Base-by-base conservation (phyloP, 2,113 vertebrate genomes). In the Heterotis niloticus region DNA sequence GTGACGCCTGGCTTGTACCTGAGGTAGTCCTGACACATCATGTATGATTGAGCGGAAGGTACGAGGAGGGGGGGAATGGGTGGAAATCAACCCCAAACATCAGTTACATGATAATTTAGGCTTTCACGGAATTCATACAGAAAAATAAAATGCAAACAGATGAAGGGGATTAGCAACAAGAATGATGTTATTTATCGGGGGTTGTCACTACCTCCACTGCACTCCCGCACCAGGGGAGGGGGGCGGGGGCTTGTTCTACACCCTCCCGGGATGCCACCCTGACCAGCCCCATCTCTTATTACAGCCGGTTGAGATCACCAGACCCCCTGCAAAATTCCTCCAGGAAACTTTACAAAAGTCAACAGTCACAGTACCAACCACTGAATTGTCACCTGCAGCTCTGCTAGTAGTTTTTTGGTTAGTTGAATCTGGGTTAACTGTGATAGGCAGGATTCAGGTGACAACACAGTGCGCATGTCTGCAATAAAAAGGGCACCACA, bases 11-110 rank as follows among this genome's bases (percentile, higher is more conserved):
- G 73, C 82, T 24, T 60, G 73, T 67, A 84, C 80, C 84, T 90
- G 91, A 91, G 89, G 90, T 91, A 91, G 91, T 85, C 85, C n/a
- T 23, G 26, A 64, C 57, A 75, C 57, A 68, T 28, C 44, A 7
- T 57, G 51, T 78, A 29, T 28, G 20, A 24, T n/a, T 77, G 13
- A 20, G 29, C 10, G 24, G 66, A 5, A 12, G 26, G 3, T 70
- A n/a, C 12, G 75, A 54, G 62, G 18, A 26, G 24, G 64, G 26
- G 26, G 18, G 26, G 26, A 10, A 62, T 62, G 54, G 17, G 18
- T 65, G 71, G 23, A 26, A 44, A 54, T 59, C 5, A n/a, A 18
- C 28, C 7, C 54, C 69, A 72, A 11, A 18, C 16, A 52, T 72
- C 10, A 12, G 24, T 72, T 5, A 54, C 34, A 18, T 72, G 34